Conservation (phyloP, 35 echinoderm and acorn worm species). For the Stichopus chloronotus region DNA sequence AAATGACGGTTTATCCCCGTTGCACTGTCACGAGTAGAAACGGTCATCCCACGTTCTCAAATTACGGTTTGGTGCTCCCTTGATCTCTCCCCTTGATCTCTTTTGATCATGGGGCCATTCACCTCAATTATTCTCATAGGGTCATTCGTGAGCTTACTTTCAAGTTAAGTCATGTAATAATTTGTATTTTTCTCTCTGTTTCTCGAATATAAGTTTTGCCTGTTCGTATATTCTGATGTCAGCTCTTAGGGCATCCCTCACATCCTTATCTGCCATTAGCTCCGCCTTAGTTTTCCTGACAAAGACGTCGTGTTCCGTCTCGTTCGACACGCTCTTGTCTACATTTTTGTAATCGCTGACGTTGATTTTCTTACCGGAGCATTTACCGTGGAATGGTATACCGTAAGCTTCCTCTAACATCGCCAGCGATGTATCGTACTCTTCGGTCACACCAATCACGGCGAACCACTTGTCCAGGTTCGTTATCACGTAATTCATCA, state of each 20-base stretch:
- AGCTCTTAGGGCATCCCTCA: conserved; percentile 54
- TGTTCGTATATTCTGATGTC: conserved; percentile 74
- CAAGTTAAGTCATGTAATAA: neutral
- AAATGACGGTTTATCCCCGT: too few relatives aligned
- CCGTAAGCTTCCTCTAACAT: conserved; percentile 75
- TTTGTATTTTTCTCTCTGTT: conserved; percentile 49
- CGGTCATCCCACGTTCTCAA: too few relatives aligned
- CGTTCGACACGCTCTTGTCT: neutral
- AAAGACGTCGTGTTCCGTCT: conserved; percentile 47
- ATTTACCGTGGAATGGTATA: conserved; percentile 70
- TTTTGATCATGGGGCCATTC: too few relatives aligned
- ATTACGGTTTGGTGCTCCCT: too few relatives aligned
- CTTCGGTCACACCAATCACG: conserved; percentile 77
- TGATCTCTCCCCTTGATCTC: too few relatives aligned
- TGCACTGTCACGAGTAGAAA: too few relatives aligned
- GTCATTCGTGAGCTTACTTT: neutral
- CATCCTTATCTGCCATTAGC: conserved; percentile 65
- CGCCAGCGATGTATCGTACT: conserved; percentile 84
- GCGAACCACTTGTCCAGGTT: conserved; percentile 91
- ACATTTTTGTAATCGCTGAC: conserved; percentile 69
- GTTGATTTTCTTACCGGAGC: conserved; percentile 75
- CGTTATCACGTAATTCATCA: conserved; percentile 60
- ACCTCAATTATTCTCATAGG: too few relatives aligned
- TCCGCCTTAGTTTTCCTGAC: conserved; percentile 48
- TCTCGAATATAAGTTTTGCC: conserved; percentile 79